A percentile compares a stretch with the other conserved stretches of the same genome.
Evolutionary conservation across 2,888 invertebrate genomes (phyloP).

Genomic region (Melieria omissa): DNA sequence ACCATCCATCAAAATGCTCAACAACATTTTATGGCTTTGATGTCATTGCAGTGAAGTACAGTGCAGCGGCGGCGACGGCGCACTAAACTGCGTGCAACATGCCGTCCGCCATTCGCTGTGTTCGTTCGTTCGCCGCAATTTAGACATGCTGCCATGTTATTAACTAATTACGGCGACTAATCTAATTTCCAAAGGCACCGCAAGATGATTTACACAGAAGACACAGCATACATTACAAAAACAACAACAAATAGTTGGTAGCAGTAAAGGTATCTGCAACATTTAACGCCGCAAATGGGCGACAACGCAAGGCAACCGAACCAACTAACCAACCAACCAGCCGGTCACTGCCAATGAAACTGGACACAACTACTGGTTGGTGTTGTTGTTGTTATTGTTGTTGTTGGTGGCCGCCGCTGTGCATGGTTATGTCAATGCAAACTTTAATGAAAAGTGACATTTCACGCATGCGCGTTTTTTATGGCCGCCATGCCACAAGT

Average conservation of each 20-base stretch:
- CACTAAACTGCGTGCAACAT: not conserved
- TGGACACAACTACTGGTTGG: not conserved
- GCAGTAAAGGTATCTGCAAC: not conserved
- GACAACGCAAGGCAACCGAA: too few species aligned
- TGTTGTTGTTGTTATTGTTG: not conserved
- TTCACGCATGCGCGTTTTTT: constrained; percentile 58
- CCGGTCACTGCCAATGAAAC: too few species aligned
- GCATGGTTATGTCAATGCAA: constrained; percentile 44
- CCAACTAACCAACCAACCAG: too few species aligned
- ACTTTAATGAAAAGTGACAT: constrained; percentile 64
- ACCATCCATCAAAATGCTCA: constrained; percentile 60
- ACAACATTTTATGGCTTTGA: constrained; percentile 45
- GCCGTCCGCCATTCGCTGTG: not conserved
- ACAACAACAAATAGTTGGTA: constrained; percentile 8
- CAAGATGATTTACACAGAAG: constrained; percentile 45
- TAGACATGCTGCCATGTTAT: constrained; percentile 61
- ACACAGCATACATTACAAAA: constrained; percentile 49
- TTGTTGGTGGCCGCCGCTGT: constrained; percentile 28
- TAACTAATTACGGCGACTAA: constrained; percentile 65
- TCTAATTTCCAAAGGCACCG: constrained; percentile 55
- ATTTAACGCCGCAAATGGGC: too few species aligned
- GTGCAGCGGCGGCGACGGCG: not conserved
- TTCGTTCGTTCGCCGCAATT: constrained; percentile 41
- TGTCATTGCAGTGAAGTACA: constrained; percentile 37
- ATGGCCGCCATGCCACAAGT: not conserved